phyloP scores from a whole-genome alignment of 2,113 vertebrate species.

The Channa maculata region DNA sequence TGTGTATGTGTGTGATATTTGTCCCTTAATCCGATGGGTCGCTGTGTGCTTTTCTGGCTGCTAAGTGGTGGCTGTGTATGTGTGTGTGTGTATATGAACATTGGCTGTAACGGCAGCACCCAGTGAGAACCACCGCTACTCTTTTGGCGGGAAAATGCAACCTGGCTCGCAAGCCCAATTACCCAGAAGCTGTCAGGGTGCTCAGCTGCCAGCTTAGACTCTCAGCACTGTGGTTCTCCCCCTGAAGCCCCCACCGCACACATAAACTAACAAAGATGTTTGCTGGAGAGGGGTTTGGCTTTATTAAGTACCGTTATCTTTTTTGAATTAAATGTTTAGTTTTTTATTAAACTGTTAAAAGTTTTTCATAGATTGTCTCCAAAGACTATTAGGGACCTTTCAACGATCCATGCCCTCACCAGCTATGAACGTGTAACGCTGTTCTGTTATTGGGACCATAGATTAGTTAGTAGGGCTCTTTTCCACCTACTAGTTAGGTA shows the following conservation, averaged over 20 bases:
- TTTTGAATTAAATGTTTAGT: slow-evolving; percentile 13
- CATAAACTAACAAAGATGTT: slow-evolving; percentile 18
- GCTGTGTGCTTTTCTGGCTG: slow-evolving; percentile 28
- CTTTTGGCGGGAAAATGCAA: slow-evolving; percentile 61
- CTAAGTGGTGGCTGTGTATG: slow-evolving; percentile 14
- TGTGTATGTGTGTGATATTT: slow-evolving; percentile 33
- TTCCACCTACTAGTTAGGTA: too few relatives aligned
- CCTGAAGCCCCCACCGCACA: slow-evolving; percentile 3
- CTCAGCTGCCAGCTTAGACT: slow-evolving; percentile 52
- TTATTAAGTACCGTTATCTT: slow-evolving; percentile 2
- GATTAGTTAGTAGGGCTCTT: too few relatives aligned
- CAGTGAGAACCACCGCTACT: slow-evolving; percentile 40
- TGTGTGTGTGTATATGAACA: slow-evolving; percentile 1
- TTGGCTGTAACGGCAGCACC: slow-evolving; percentile 50
- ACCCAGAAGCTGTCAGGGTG: slow-evolving; percentile 65
- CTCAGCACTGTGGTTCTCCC: neutral
- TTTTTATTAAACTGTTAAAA: slow-evolving; percentile 5
- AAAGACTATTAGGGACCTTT: too few relatives aligned
- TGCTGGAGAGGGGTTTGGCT: slow-evolving; percentile 12
- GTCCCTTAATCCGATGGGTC: slow-evolving; percentile 40
- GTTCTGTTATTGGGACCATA: too few relatives aligned
- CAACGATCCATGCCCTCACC: too few relatives aligned
- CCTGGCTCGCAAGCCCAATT: slow-evolving; percentile 59
- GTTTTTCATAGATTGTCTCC: neutral
- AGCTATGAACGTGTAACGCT: too few relatives aligned